Evolutionary conservation across 2,888 invertebrate genomes (phyloP), one percentile per base, ranked within the genome.

Genomic region (Drosophila prostipennis): DNA sequence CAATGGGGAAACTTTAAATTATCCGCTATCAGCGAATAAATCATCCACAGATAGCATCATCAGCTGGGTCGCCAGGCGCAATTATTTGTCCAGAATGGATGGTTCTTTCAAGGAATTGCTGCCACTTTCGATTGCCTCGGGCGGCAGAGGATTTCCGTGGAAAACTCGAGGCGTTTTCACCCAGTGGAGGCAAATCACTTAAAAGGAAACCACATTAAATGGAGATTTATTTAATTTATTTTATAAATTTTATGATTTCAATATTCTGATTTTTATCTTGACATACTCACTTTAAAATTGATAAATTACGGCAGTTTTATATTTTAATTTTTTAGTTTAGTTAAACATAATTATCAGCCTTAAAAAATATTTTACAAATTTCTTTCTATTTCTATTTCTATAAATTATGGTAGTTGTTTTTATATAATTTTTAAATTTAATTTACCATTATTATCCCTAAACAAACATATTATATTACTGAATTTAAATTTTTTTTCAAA

Each of bases 1-100:
- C 58, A 60, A n/a, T 19, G 54, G 39, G 52, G 42, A 14, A 72
- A 65, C 55, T 74, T 78, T 59, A 87, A 82, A 82, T 67, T 68
- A 72, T 84, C 63, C 57, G 69, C 69, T 64, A 65, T 56, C 73
- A 42, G 19, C 26, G 54, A 73, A 81, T 82, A 79, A 84, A 84
- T 81, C 85, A 75, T 71, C 42, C 39, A 43, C 59, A 74, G 76
- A 78, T 77, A 81, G 45, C 74, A 84, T 84, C 79, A 65, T 55
- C 80, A 61, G 58, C 60, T 74, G 53, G 57, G 70, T 56, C 70
- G 14, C 32, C 34, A 48, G 59, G 46, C 55, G 55, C 58, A 67
- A 73, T 74, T 73, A 73, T 64, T 72, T 73, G 53, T 23, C 36
- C 45, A 45, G 39, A 72, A 72, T 58, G 72, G 52, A 73, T 64